Evolutionary conservation across 2,888 invertebrate species (phyloP), one percentile per base, ranked within the genome.

Genomic region (Linyphia triangularis): DNA sequence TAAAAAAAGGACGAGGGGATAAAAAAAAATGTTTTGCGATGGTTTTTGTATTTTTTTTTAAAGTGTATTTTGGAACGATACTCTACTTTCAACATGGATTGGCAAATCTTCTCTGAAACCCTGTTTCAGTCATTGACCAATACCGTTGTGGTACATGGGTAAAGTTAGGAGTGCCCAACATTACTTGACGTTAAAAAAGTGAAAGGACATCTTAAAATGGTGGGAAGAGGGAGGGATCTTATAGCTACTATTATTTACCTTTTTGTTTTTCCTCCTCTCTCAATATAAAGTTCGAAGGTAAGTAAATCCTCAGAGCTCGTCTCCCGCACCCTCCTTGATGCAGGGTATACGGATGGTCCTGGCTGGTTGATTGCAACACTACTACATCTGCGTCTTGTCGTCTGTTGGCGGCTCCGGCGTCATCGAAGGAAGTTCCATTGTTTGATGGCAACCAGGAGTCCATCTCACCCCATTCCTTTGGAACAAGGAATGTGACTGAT

Each of bases 311-410:
- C n/a, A 43, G 13, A 0, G 24, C 69, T 33, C n/a, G 22, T 22
- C 43, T 40, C 0, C 83, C 83, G 19, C 88, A 88, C 43, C 78
- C 81, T n/a, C 59, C 63, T 16, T 88, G 72, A 26, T 86, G 86
- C 33, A 88, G 24, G 7, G 43, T 30, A n/a, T 88, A 88, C 1
- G 88, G 78, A 22, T 63, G 10, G 1, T 40, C 40, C 10, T 65
- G 28, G 10, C 26, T 3, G 9, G 2, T 33, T 1, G 33, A 22
- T 13, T 63, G 13, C 6, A 75, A 43, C 6, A 83, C 43, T 3
- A 83, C 4, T 0, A 88, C 61, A 26, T 81, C 81, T 3, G 72
- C 88, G 7, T 26, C n/a, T 3, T 83, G 51, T 26, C 61, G 24
- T 3, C 3, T 51, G 4, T 57, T 19, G 9, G 33, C 70, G 3